A percentile compares a stretch with the other conserved stretches of the same genome.
phyloP scores from a whole-genome alignment of 2,113 vertebrate genomes.

The Thamnophis sirtalis region DNA sequence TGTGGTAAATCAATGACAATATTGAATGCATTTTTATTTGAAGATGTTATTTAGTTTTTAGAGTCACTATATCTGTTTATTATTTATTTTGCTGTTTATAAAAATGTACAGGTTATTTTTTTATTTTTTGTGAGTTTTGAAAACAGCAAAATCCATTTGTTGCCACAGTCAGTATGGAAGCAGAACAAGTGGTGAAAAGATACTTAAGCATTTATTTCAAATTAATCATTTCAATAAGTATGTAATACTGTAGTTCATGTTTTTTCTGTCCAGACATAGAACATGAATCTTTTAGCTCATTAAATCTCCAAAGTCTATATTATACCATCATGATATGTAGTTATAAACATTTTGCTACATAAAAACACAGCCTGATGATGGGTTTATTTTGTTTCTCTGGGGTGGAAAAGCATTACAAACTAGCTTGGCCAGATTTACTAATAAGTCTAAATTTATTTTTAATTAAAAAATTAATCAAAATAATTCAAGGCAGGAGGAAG shows the following conservation, averaged over 20 bases:
- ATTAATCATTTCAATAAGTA: neutral
- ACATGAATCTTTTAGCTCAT: neutral
- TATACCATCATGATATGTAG: neutral
- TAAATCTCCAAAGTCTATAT: conserved; percentile 8
- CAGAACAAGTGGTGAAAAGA: neutral
- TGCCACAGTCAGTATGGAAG: neutral
- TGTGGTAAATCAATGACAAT: neutral
- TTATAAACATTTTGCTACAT: neutral
- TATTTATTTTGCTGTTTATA: neutral
- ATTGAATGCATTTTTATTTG: neutral
- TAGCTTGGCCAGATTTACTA: neutral
- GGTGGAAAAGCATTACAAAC: neutral
- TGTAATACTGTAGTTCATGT: neutral
- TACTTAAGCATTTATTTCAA: neutral
- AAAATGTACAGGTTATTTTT: fast-evolving
- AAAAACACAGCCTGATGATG: conserved; percentile 15
- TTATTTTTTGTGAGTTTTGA: neutral
- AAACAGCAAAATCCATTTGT: neutral
- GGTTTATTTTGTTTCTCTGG: neutral
- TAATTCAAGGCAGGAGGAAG: neutral
- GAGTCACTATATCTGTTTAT: neutral
- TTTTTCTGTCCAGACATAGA: conserved; percentile 13
- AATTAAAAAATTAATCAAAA: conserved; percentile 40
- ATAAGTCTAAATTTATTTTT: conserved; percentile 15
- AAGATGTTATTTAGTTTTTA: neutral